Evolutionary conservation across 1,140 invertebrate genomes (phyloP).

Genomic region (Elysia chlorotica): DNA sequence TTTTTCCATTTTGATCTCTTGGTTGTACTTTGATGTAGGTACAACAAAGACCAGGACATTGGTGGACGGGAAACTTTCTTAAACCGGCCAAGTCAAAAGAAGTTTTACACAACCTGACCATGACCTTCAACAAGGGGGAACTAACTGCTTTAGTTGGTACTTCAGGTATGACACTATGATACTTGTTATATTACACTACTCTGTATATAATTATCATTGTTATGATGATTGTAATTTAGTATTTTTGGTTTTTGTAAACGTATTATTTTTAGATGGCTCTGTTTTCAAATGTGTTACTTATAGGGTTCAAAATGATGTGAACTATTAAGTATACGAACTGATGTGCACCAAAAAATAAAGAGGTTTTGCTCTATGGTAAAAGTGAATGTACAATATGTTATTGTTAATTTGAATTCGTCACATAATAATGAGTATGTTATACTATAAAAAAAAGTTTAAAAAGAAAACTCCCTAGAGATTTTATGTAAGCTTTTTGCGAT

Average conservation of each 20-base stretch:
- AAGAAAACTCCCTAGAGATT: no score
- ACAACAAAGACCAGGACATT: constrained; percentile 29
- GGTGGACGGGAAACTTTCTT: constrained; percentile 39
- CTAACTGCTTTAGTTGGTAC: constrained; percentile 40
- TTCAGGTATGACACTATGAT: constrained; percentile 30
- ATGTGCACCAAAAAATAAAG: no score
- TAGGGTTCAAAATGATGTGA: not conserved
- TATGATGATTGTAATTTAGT: not conserved
- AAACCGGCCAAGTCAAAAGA: not conserved
- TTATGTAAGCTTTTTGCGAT: no score
- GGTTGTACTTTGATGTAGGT: constrained; percentile 16
- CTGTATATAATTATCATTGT: not conserved
- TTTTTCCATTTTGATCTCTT: no score
- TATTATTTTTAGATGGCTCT: not conserved
- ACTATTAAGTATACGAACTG: not conserved
- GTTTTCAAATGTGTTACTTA: no score
- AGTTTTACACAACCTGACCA: constrained; percentile 31
- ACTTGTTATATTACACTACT: not conserved
- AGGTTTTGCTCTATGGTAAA: no score
- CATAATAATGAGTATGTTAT: no score
- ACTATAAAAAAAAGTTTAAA: no score
- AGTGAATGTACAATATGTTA: no score
- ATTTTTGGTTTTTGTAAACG: not conserved
- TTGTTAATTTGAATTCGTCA: no score
- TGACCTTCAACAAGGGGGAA: constrained; percentile 32